Evolutionary conservation across 2,888 invertebrate genomes (phyloP).

Genomic region (Myopa tessellatipennis): DNA sequence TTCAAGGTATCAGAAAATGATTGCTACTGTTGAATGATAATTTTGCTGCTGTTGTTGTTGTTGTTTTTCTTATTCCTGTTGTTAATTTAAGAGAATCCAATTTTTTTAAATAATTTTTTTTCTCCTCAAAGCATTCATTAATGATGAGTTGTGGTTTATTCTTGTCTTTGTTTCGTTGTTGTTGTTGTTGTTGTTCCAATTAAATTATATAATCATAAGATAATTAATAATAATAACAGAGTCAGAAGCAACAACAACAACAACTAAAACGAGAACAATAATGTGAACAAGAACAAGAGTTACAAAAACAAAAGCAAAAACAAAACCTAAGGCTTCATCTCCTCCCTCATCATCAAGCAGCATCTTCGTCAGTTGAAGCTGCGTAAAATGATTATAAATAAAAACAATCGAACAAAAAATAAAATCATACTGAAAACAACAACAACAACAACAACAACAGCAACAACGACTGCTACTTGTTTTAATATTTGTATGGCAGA

Average conservation of each 20-base stretch:
- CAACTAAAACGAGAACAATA: neutral
- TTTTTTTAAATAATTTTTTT: neutral
- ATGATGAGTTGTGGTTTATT: slow-evolving; percentile 1
- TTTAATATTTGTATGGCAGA: too few relatives aligned
- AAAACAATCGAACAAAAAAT: too few relatives aligned
- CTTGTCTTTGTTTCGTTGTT: neutral
- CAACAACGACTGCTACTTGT: too few relatives aligned
- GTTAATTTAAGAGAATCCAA: neutral
- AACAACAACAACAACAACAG: too few relatives aligned
- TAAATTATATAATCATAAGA: slow-evolving; percentile 52
- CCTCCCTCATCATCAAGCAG: too few relatives aligned
- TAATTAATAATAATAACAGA: slow-evolving; percentile 63
- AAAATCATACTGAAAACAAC: too few relatives aligned
- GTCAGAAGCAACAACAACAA: neutral
- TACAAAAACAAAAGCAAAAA: neutral
- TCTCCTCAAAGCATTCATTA: neutral
- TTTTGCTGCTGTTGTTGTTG: neutral
- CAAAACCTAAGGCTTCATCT: neutral
- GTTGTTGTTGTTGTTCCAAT: neutral
- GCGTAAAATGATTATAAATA: neutral
- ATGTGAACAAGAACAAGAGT: neutral
- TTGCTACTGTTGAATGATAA: neutral
- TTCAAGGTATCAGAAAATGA: neutral
- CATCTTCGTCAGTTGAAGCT: neutral
- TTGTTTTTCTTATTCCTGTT: too few relatives aligned